These are phyloP conservation scores for Bufotes viridis DNA, from an alignment of 2,797 vertebrate species.

Conservation along the genomic window DNA sequence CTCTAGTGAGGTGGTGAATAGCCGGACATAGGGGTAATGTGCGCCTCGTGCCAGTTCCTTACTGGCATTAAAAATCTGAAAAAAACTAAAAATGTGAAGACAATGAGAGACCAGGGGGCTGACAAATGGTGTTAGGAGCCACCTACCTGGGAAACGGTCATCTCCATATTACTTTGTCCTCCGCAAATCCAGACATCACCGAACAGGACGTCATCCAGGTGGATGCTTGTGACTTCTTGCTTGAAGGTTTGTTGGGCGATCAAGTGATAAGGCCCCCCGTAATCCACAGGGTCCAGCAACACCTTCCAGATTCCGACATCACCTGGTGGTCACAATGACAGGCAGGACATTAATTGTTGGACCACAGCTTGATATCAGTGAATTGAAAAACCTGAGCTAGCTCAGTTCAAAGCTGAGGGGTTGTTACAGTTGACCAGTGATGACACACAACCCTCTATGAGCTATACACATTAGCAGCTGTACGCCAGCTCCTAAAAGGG, in stretches of 20 bases:
- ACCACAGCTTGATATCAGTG: too few relatives aligned
- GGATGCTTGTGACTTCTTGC: constrained; percentile 38
- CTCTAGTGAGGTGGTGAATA: constrained; percentile 75
- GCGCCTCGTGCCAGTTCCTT: constrained; percentile 73
- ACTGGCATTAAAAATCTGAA: constrained; percentile 82
- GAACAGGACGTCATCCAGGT: constrained; percentile 83
- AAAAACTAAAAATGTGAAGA: not conserved
- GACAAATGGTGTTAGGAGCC: not conserved
- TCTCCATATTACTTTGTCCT: constrained; percentile 96
- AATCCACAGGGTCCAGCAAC: constrained; percentile 77
- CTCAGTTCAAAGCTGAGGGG: too few relatives aligned
- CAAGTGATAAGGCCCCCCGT: constrained; percentile 83
- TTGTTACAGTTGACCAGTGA: too few relatives aligned
- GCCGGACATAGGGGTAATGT: constrained; percentile 79
- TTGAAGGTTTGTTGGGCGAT: constrained; percentile 63
- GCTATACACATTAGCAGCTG: too few relatives aligned
- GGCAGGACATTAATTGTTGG: not conserved
- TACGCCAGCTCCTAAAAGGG: too few relatives aligned
- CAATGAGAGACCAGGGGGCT: not conserved
- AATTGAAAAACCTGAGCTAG: too few relatives aligned
- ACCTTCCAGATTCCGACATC: constrained; percentile 77
- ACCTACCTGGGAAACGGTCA: constrained; percentile 77
- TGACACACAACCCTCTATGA: too few relatives aligned
- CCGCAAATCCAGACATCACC: constrained; percentile 94
- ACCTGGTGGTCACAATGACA: constrained; percentile 50